Base-by-base conservation (phyloP, 2,113 vertebrate genomes). In the Ploceus nigricollis region DNA sequence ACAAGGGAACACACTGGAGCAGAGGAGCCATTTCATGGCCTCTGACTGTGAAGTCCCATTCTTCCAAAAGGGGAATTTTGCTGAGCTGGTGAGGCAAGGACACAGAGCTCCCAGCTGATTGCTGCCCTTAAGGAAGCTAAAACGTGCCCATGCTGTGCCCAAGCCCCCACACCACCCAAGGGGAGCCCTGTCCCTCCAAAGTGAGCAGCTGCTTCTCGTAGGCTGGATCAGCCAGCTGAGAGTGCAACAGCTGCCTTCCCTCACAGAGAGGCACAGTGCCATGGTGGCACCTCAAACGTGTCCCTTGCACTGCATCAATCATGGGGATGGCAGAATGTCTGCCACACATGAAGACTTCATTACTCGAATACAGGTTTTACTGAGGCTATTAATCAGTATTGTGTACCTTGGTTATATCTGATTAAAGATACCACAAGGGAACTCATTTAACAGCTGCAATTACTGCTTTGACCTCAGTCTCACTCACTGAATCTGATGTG, bases 161-260 rank as follows among this genome's bases (percentile, higher is more conserved):
- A 9, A 63, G 28, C 63, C 37, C 37, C 42, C 30, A 10, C 9
- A 17, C 7, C 30, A n/a, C 47, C 39, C 56, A 3, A n/a, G 47
- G 63, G 37, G 16, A 47, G 10, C 15, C 39, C 22, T 45, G 35
- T 20, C 75, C 51, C 16, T 87, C 56, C 44, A 25, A 30, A 50
- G 47, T 1, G 1, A 78, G 60, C 1, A 11, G 45, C 28, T 72
- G 50, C 37, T 51, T 31, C 78, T 51, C 1, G 0, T 4, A 30
- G 69, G 31, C 75, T 5, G 5, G 14, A 11, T 22, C 7, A 9
- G 23, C 17, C 37, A 56, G 33, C 13, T 3, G 1, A 11, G 50
- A 28, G 35, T 13, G 76, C 2, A 1, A 6, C 0, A 0, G 27
- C 78, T 45, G 47, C 75, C 45, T 30, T 82, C 31, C 47, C n/a